Evolutionary conservation across 2,888 invertebrate genomes (phyloP).

Genomic region (Thecocarcelia acutangulata): DNA sequence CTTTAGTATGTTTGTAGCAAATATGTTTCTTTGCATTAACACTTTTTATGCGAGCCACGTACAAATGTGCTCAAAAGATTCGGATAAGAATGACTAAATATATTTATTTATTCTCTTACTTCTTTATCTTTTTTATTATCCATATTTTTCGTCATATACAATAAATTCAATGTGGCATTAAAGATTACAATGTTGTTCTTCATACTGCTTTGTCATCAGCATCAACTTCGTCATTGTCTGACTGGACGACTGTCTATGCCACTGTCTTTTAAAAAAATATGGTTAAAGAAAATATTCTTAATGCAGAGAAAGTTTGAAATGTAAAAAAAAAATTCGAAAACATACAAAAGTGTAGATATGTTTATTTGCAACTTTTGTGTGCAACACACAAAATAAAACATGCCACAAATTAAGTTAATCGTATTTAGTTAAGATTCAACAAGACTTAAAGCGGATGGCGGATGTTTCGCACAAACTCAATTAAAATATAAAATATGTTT

Average conservation of each 20-base stretch:
- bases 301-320: slow-evolving; percentile 48
- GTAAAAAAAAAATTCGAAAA: slow-evolving; percentile 31
- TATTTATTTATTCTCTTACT: no score
- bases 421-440: slow-evolving; percentile 34
- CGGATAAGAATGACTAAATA: no score
- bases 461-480: slow-evolving; percentile 65
- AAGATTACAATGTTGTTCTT: slow-evolving; percentile 44
- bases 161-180: slow-evolving; percentile 51
- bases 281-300: slow-evolving; percentile 34
- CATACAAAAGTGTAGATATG: slow-evolving; percentile 5
- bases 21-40: background rate
- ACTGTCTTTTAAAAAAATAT: slow-evolving; percentile 13
- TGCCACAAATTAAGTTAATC: slow-evolving; percentile 47
- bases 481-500: slow-evolving; percentile 37
- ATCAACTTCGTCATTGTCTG: slow-evolving; percentile 28
- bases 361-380: background rate
- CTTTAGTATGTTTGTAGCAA: no score
- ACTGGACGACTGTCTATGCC: background rate
- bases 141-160: background rate
- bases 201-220: slow-evolving; percentile 39
- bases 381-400: slow-evolving; percentile 10
- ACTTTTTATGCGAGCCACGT: no score
- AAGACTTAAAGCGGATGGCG: slow-evolving; percentile 65
- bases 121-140: no score
- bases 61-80: no score